Percentiles rank a stretch among this genome's conserved stretches.
Evolutionary conservation across 2,888 invertebrate species (phyloP).

Genomic region (Drosophila anceps): DNA sequence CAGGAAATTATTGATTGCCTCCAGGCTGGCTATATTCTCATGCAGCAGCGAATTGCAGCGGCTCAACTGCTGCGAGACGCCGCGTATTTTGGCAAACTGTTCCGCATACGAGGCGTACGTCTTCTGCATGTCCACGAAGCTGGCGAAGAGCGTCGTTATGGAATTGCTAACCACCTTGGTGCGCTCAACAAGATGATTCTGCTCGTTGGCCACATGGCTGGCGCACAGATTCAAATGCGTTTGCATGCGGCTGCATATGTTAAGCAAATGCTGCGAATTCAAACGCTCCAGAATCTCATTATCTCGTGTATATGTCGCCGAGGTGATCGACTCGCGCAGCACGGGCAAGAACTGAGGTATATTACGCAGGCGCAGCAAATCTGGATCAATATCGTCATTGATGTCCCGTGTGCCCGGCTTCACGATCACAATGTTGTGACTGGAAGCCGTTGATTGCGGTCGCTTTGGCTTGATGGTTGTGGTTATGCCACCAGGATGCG

Average conservation of each 20-base stretch:
- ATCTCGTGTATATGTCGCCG: slow-evolving; percentile 90
- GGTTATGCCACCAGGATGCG: slow-evolving; percentile 76
- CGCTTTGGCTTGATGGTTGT: slow-evolving; percentile 83
- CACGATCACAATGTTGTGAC: slow-evolving; percentile 93
- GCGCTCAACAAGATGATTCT: slow-evolving; percentile 90
- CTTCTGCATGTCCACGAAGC: slow-evolving; percentile 92
- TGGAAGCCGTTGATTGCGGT: slow-evolving; percentile 85
- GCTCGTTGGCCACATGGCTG: slow-evolving; percentile 92
- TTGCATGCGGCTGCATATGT: slow-evolving; percentile 92
- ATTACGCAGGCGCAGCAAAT: slow-evolving; percentile 86
- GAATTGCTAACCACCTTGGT: slow-evolving; percentile 91
- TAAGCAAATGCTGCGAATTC: slow-evolving; percentile 88
- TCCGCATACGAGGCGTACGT: slow-evolving; percentile 94
- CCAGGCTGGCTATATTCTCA: slow-evolving; percentile 94
- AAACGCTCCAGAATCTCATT: slow-evolving; percentile 93
- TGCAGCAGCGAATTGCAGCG: slow-evolving; percentile 93
- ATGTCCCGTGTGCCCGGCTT: slow-evolving; percentile 89
- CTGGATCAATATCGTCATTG: slow-evolving; percentile 90
- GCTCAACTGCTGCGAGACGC: slow-evolving; percentile 93
- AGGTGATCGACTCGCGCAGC: slow-evolving; percentile 94
- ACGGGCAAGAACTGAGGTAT: slow-evolving; percentile 97
- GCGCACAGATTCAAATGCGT: slow-evolving; percentile 94
- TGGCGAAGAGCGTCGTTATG: slow-evolving; percentile 89
- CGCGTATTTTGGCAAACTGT: slow-evolving; percentile 92
- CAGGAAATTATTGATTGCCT: slow-evolving; percentile 92